These are phyloP conservation scores for Paramacrobiotus metropolitanus DNA, from an alignment of 1,140 invertebrate genomes.

Conservation along the genomic window DNA sequence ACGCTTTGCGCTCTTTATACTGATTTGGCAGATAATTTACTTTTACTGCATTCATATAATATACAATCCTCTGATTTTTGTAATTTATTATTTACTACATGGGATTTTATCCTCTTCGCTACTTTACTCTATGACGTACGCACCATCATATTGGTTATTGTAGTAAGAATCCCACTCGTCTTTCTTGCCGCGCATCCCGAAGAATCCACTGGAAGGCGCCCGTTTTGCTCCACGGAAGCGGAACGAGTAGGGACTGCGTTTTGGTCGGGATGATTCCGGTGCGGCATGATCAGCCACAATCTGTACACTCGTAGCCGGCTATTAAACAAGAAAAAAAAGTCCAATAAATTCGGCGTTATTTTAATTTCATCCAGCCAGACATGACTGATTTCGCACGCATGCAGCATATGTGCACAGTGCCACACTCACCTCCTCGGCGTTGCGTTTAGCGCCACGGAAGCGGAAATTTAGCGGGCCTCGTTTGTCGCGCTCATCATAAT, in stretches of 20 bases:
- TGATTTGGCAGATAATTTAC: no score
- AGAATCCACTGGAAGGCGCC: background rate
- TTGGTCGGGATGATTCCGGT: background rate
- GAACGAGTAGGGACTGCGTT: background rate
- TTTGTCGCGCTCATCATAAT: background rate
- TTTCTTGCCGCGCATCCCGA: conserved; percentile 1
- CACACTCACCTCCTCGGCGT: background rate
- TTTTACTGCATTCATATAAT: no score
- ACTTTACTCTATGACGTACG: no score
- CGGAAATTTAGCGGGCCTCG: background rate
- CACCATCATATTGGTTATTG: background rate
- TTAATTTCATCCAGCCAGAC: no score
- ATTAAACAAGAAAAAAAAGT: background rate
- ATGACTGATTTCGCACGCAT: no score
- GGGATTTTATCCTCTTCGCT: no score
- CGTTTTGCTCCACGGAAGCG: conserved; percentile 2
- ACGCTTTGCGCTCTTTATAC: no score
- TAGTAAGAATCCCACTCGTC: conserved; percentile 1
- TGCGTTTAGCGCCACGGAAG: background rate
- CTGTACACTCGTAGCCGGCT: background rate
- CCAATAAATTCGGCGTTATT: no score
- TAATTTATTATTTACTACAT: no score
- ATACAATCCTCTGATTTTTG: no score
- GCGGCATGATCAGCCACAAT: background rate
- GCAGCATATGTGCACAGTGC: no score